These are phyloP conservation scores for Temnothorax unifasciatus DNA, from an alignment of 2,888 invertebrate species.

Conservation along the genomic window DNA sequence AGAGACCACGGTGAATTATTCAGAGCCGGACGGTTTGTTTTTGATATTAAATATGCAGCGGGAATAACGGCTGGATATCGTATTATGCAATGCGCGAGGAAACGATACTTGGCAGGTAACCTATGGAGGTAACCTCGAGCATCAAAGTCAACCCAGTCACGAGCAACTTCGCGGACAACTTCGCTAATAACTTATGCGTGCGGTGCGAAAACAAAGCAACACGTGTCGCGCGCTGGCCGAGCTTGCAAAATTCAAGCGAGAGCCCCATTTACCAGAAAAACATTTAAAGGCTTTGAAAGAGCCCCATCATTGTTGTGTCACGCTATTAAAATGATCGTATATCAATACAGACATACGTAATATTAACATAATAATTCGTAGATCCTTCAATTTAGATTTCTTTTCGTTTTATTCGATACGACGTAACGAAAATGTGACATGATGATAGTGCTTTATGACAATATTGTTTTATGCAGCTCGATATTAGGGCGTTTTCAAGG, in stretches of 20 bases:
- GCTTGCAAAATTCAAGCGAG: background rate
- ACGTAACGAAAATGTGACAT: background rate
- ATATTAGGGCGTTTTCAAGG: constrained; percentile 31
- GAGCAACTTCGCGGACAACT: constrained; percentile 1
- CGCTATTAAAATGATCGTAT: background rate
- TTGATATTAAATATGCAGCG: constrained; percentile 35
- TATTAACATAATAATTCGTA: background rate
- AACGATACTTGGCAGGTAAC: constrained; percentile 27
- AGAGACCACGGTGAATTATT: constrained; percentile 27
- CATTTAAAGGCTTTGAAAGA: background rate
- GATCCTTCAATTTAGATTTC: background rate
- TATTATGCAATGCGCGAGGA: constrained; percentile 3
- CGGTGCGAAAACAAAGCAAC: constrained; percentile 8
- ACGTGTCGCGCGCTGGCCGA: background rate
- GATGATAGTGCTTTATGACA: background rate
- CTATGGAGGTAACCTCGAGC: background rate
- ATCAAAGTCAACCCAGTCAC: constrained; percentile 11
- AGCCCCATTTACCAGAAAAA: background rate
- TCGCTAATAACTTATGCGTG: constrained; percentile 37
- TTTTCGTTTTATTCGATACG: background rate
- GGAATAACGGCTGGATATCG: background rate
- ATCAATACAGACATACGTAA: background rate
- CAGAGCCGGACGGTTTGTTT: constrained; percentile 24
- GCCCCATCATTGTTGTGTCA: background rate
- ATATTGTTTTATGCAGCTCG: constrained; percentile 26